These are phyloP conservation scores for Sebastes hubbsi DNA, from an alignment of 2,797 vertebrate species.

Conservation along the genomic window DNA sequence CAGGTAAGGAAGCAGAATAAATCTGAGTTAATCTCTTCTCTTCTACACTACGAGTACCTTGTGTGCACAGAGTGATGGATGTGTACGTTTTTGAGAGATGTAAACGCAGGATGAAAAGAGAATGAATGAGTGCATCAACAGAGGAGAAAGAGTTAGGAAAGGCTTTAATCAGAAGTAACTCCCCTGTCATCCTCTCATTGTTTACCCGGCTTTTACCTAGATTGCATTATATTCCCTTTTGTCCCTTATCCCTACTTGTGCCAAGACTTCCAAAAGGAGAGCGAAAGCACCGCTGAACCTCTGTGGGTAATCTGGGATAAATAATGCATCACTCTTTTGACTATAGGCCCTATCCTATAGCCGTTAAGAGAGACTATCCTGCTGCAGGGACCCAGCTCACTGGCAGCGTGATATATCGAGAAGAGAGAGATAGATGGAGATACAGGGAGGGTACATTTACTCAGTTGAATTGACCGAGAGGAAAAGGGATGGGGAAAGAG, in stretches of 20 bases:
- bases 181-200: constrained; percentile 10
- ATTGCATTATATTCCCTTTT: constrained; percentile 37
- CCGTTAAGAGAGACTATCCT: neutral
- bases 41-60: neutral
- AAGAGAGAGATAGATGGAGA: neutral
- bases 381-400: constrained; percentile 7
- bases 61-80: neutral
- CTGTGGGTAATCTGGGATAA: constrained; percentile 40
- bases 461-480: constrained; percentile 17
- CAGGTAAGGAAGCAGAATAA: neutral
- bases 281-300: neutral
- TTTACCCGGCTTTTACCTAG: constrained; percentile 28
- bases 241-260: neutral
- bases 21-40: neutral
- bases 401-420: constrained; percentile 15
- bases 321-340: constrained; percentile 40
- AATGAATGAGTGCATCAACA: constrained; percentile 17
- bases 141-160: neutral
- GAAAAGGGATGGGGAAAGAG: constrained; percentile 1
- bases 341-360: neutral
- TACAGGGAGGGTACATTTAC: constrained; percentile 11
- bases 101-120: neutral
- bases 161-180: constrained; percentile 23
- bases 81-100: neutral
- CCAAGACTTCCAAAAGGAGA: constrained; percentile 21